phyloP scores from a whole-genome alignment of 1,140 invertebrate species.

The Bilobella aurantiaca region DNA sequence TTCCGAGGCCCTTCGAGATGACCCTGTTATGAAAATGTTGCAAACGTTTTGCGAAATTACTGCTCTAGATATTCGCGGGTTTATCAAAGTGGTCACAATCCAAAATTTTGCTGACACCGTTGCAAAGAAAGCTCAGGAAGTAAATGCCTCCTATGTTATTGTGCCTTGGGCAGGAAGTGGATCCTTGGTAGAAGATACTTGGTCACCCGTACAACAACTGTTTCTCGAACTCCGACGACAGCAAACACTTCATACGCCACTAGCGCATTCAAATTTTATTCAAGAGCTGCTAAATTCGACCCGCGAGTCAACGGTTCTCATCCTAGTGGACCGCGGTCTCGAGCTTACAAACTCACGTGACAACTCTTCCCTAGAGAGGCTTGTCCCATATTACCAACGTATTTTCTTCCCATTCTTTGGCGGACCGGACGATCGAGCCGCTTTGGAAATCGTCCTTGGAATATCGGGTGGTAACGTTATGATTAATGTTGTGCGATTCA shows the following conservation, averaged over 20 bases:
- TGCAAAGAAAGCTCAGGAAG: slow-evolving; percentile 4
- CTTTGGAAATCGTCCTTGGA: slow-evolving; percentile 13
- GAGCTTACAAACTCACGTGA: neutral
- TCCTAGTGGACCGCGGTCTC: slow-evolving; percentile 20
- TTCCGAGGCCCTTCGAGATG: slow-evolving; percentile 13
- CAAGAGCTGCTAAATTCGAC: slow-evolving; percentile 11
- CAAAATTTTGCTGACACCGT: slow-evolving; percentile 14
- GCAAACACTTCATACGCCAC: slow-evolving; percentile 14
- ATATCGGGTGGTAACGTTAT: neutral
- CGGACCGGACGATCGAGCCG: slow-evolving; percentile 18
- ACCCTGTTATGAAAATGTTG: slow-evolving; percentile 24
- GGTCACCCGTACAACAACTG: neutral
- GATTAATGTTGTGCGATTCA: slow-evolving; percentile 16
- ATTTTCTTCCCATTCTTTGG: slow-evolving; percentile 27
- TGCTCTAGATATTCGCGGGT: neutral
- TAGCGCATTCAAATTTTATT: slow-evolving; percentile 16
- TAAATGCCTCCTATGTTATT: slow-evolving; percentile 16
- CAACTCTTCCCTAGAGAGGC: neutral
- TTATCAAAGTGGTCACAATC: slow-evolving; percentile 24
- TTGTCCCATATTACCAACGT: slow-evolving; percentile 7
- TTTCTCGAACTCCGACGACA: neutral
- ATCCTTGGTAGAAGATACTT: slow-evolving; percentile 11
- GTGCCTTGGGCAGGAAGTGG: slow-evolving; percentile 22
- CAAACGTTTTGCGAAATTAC: slow-evolving; percentile 14
- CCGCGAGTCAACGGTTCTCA: neutral